Evolutionary conservation across 2,888 invertebrate species (phyloP), one percentile per base, ranked within the genome.

Genomic region (Cheilosia variabilis): DNA sequence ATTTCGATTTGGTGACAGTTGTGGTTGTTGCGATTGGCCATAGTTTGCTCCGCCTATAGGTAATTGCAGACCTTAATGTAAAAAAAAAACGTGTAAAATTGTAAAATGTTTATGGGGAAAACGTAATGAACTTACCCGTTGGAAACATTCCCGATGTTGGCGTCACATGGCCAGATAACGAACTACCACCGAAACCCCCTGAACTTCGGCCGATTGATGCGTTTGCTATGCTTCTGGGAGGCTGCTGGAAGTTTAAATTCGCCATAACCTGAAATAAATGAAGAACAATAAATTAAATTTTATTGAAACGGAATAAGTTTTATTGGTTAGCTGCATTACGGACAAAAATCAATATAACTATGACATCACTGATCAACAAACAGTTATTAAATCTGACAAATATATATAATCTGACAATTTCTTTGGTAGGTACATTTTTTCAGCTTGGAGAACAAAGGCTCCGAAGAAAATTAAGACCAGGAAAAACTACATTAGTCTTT

Each of bases 241-340:
- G 95, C 94, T 96, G 96, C 93, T 96, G 96, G 94, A 97, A 96
- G 94, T 97, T 97, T 95, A 97, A 95, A 95, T 97, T 97, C 94
- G 97, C 97, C 97, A 97, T 97, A 95, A 95, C 96, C 96, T 94
- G 93, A n/a, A 87, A 89, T 9, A 10, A 5, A 68, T 34, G 63
- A 27, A 37, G 45, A 50, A 55, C 31, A 19, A 27, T 10, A 19
- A 37, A n/a, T 57, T 10, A 27, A 47, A 9, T 10, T 27, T 5
- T 31, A 17, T 57, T 34, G 22, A 27, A 22, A 31, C 5, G 15
- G n/a, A 15, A 50, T 13, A 19, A 5, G n/a, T 27, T 17, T n/a
- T 17, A 27, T 24, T 53, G 53, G 27, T 24, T 17, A 19, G 7
- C 6, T 19, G 52, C 19, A 2, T 27, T 27, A 7, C 17, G 55